Conservation (phyloP, 30 jellyfish, hydroid and myxozoan species). For the Turritopsis rubra region DNA sequence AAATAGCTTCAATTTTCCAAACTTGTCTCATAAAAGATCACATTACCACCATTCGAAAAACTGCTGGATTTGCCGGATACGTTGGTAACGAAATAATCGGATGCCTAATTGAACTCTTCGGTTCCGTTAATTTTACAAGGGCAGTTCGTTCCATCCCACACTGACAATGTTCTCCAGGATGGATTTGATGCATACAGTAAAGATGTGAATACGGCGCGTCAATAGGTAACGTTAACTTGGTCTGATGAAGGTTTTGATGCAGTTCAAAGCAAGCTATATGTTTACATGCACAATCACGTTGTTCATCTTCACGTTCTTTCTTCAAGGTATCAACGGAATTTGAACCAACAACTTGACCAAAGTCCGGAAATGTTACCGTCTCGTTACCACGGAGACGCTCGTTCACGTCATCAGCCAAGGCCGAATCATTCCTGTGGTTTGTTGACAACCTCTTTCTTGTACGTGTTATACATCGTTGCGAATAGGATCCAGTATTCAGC, state of each 20-base stretch:
- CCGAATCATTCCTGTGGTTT: not conserved
- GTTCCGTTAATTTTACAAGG: not conserved
- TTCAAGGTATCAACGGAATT: not conserved
- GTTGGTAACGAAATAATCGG: not conserved
- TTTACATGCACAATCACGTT: not conserved
- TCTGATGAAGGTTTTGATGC: not conserved
- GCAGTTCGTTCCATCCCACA: not conserved
- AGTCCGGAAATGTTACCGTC: not conserved
- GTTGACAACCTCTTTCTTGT: not conserved
- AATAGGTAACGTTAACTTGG: not conserved
- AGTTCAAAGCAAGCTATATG: not conserved
- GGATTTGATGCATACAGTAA: not conserved
- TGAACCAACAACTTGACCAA: not conserved
- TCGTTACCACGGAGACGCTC: not conserved
- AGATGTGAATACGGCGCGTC: not conserved
- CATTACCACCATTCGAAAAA: not conserved
- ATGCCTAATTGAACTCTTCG: too few relatives aligned
- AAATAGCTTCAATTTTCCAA: not conserved
- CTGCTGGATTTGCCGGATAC: not conserved
- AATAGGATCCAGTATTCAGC: not conserved
- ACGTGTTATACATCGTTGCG: constrained; percentile 2
- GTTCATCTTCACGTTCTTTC: not conserved
- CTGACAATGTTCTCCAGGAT: not conserved
- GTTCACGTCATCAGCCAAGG: not conserved
- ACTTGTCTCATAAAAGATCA: not conserved